Evolutionary conservation across 2,113 vertebrate genomes (phyloP), one percentile per base, ranked within the genome.

Genomic region (Planiliza haematocheilus): DNA sequence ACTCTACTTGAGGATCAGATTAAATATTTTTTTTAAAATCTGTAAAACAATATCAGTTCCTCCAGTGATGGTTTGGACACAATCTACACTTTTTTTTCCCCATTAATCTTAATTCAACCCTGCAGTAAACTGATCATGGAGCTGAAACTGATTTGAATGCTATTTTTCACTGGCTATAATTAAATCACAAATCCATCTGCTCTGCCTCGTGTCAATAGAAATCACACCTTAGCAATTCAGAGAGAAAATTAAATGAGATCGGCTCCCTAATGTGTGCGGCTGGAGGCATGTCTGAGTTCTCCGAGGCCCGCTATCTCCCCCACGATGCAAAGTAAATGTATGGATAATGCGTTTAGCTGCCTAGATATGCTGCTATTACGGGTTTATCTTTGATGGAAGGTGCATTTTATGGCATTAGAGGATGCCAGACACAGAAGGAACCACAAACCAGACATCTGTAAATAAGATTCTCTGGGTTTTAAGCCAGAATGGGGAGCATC

Each of bases 1-100:
- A 93, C 89, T 81, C 86, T 86, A 92, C 92, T 84, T 82, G 88
- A 38, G 91, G 87, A 93, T 94, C 92, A 94, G 71, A 75, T 70
- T 45, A 37, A 87, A 84, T 92, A 87, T 30, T 30, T 3, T 30
- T 30, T 30, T 30, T 30, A 56, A 70, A 91, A 92, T 75, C 83
- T 90, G 88, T 89, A 88, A 91, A 94, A 91, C 80, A 6, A 79
- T 78, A 59, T 74, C 17, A 57, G 20, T 85, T 64, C 17, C 16
- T 41, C 52, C 58, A 77, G 18, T 59, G 48, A 21, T 11, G 51
- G 42, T 48, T 62, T 71, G 34, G 57, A 59, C 30, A 16, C 21
- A 10, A 17, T 42, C 53, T 24, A 34, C n/a, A 21, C 1, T 13
- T 11, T 7, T 43, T 58, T 42, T 5, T 38, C 48, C 24, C 46